Conservation (phyloP, 2,888 invertebrate genomes). For the Syritta pipiens region DNA sequence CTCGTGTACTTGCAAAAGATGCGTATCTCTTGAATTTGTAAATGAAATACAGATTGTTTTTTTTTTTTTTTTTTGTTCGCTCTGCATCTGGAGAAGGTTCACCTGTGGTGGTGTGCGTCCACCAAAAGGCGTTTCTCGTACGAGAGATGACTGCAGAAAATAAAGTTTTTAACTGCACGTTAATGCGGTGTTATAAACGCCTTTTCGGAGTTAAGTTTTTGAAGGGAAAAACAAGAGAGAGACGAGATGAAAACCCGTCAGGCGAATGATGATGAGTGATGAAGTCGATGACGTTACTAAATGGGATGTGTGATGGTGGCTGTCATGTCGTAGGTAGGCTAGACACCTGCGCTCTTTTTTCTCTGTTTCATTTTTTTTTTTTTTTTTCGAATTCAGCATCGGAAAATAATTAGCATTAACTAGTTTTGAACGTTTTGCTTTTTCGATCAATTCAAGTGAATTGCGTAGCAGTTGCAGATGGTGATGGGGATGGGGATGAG, state of each 20-base stretch:
- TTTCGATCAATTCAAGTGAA: conserved; percentile 1
- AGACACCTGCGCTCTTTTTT: conserved; percentile 36
- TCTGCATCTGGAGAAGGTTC: not conserved
- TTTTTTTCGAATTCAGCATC: conserved; percentile 7
- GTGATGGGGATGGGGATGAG: not conserved
- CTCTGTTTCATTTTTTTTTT: not conserved
- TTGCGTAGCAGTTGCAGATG: not conserved
- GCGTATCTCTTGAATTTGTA: conserved; percentile 33
- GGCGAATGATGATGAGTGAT: conserved; percentile 24
- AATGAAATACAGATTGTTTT: conserved; percentile 13
- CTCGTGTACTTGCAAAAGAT: conserved; percentile 47
- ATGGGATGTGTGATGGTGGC: conserved; percentile 51
- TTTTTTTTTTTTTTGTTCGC: conserved; percentile 4
- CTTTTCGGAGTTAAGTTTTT: conserved; percentile 39
- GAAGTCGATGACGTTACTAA: conserved; percentile 36
- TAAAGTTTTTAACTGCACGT: conserved; percentile 52
- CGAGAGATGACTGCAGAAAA: conserved; percentile 47
- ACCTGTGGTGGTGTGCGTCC: too few relatives aligned
- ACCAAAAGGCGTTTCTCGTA: not conserved
- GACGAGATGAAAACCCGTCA: conserved; percentile 34
- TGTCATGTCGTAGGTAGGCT: conserved; percentile 52
- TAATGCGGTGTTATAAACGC: conserved; percentile 61
- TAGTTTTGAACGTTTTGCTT: conserved; percentile 13
- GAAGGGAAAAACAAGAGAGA: too few relatives aligned
- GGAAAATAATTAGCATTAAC: conserved; percentile 29